These are phyloP conservation scores for Pterostichus madidus DNA, from an alignment of 2,888 invertebrate genomes.

Conservation along the genomic window DNA sequence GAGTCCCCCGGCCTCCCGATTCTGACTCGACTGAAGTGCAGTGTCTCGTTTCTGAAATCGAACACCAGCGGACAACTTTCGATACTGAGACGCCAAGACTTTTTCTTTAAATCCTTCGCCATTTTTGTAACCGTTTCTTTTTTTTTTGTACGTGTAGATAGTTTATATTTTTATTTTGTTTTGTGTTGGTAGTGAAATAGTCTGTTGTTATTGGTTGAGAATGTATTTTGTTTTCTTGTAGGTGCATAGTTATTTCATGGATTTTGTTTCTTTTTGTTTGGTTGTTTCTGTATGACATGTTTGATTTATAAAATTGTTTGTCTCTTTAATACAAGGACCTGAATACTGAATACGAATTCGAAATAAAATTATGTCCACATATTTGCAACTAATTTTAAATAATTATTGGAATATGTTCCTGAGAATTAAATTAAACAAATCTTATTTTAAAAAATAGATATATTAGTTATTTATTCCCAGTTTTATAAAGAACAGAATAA, in stretches of 20 bases:
- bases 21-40: slow-evolving; percentile 25
- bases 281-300: slow-evolving; percentile 12
- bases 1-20: slow-evolving; percentile 57
- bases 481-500: too few species aligned
- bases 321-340: slow-evolving; percentile 14
- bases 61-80: slow-evolving; percentile 49
- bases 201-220: not conserved
- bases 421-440: too few species aligned
- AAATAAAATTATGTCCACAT: not conserved
- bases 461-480: too few species aligned
- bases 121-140: slow-evolving; percentile 56
- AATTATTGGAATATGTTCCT: too few species aligned
- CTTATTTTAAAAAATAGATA: too few species aligned
- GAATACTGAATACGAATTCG: not conserved
- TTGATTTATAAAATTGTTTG: slow-evolving; percentile 49
- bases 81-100: slow-evolving; percentile 21
- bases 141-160: slow-evolving; percentile 17
- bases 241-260: slow-evolving; percentile 3
- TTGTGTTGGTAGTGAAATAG: slow-evolving; percentile 18
- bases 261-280: slow-evolving; percentile 29
- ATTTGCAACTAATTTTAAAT: too few species aligned
- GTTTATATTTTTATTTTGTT: slow-evolving; percentile 23
- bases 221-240: slow-evolving; percentile 20
- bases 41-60: slow-evolving; percentile 64
- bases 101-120: slow-evolving; percentile 63